phyloP scores from a whole-genome alignment of 2,113 vertebrate genomes.

The Eonycteris spelaea region DNA sequence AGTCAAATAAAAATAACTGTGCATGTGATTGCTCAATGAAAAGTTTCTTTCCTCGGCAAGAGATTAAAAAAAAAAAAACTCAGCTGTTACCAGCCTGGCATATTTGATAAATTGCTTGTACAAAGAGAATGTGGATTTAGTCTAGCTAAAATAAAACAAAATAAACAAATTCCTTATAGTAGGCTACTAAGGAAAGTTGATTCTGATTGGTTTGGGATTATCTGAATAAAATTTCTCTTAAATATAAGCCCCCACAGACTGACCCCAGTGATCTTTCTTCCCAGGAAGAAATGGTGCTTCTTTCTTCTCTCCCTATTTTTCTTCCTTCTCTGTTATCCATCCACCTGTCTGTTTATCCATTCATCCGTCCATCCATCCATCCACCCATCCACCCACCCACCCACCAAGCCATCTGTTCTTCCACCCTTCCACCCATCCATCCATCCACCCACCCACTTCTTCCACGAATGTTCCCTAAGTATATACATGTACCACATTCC shows the following conservation, averaged over 20 bases:
- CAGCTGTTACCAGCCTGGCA: conserved; percentile 20
- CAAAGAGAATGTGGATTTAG: conserved; percentile 14
- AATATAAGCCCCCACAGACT: background rate
- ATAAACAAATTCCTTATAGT: background rate
- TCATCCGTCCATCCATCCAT: background rate
- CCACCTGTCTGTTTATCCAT: background rate
- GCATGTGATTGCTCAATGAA: conserved; percentile 43
- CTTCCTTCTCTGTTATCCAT: background rate
- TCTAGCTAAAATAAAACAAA: conserved; percentile 39
- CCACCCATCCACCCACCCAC: background rate
- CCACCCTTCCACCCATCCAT: background rate
- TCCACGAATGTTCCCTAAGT: background rate
- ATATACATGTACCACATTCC: background rate
- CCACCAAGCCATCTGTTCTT: background rate
- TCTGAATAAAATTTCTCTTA: background rate
- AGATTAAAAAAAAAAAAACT: background rate
- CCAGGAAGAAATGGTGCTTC: background rate
- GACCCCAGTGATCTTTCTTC: background rate
- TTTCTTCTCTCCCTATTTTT: background rate
- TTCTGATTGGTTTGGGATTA: background rate
- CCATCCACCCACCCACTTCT: background rate
- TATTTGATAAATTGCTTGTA: conserved; percentile 48
- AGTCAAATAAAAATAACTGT: conserved; percentile 70
- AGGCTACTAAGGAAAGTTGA: background rate
- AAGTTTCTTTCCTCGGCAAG: conserved; percentile 63